These are phyloP conservation scores for Zoanthus solanderi DNA, from an alignment of 92 coral and sea anemone genomes.

Conservation along the genomic window DNA sequence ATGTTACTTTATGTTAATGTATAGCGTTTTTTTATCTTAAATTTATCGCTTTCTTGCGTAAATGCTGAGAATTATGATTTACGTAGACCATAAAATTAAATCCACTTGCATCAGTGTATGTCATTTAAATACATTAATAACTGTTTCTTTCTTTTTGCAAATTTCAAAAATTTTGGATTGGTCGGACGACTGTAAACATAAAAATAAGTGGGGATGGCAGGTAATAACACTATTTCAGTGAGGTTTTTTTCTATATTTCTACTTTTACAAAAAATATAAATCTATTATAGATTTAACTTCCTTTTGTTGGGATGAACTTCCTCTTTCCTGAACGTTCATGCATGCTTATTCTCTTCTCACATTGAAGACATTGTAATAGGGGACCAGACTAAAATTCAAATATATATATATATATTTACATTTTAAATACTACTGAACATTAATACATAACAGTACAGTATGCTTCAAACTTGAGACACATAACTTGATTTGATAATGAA, in stretches of 20 bases:
- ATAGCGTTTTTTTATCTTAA: neutral
- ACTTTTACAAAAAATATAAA: no score
- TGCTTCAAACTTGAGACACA: neutral
- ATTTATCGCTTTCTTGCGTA: no score
- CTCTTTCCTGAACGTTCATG: constrained; percentile 33
- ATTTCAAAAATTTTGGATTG: no score
- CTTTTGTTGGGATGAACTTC: constrained; percentile 47
- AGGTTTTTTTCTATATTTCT: neutral
- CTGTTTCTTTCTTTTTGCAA: no score
- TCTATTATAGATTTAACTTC: constrained; percentile 35
- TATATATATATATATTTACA: neutral
- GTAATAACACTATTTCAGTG: neutral
- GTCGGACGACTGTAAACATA: no score
- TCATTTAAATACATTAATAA: neutral
- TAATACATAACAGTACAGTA: neutral
- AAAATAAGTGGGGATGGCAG: neutral
- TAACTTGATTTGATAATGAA: neutral
- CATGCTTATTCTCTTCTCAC: constrained; percentile 48
- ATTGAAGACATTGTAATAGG: constrained; percentile 54
- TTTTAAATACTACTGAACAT: neutral
- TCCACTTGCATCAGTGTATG: neutral
- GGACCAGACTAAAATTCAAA: constrained; percentile 31
- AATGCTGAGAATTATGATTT: neutral
- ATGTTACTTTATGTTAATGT: neutral
- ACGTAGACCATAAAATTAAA: neutral